Evolutionary conservation across 1,140 invertebrate genomes (phyloP), one percentile per base, ranked within the genome.

Genomic region (Drosophila setifemur): DNA sequence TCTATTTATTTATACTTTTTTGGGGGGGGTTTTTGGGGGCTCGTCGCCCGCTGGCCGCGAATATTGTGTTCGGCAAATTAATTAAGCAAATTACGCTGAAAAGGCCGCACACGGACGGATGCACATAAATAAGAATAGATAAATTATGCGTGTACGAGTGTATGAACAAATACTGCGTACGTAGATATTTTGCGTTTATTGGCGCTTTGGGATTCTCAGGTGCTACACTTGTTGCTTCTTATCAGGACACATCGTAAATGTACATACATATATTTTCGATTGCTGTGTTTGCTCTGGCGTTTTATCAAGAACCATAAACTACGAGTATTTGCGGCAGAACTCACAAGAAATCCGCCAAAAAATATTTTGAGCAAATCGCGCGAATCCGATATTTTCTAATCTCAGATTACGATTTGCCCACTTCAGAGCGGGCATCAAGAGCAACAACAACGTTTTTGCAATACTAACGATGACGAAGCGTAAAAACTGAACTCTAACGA

Each of bases 401-500:
- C 79, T 85, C 39, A 67, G 79, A 85, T 74, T 79, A 44, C 47
- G 50, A 61, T 54, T 67, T 53, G 57, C 8, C 61, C 61, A 49
- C 57, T 64, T 64, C 42, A 64, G 43, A 12, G 31, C 25, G 25
- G 33, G 40, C 29, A 63, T 19, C 52, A 58, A 12, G 21, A 66
- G 67, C 19, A 66, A 35, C 50, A 82, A 78, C 52, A 66, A 64
- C 21, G 61, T 61, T 61, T 75, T 72, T 58, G 50, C 75, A 29
- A 67, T 79, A 53, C 79, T 79, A 75, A 86, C 81, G 74, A 73
- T 72, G 79, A 85, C 70, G 42, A 11, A 21, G 64, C 75, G 45
- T 26, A 48, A 63, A 83, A 78, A 67, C 18, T 74, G 60, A 79
- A 60, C 71, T 67, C 79, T 85, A 71, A 85, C 75, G 79, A 79